Base-by-base conservation (phyloP, 2,888 invertebrate genomes). In the Agrochola macilenta region DNA sequence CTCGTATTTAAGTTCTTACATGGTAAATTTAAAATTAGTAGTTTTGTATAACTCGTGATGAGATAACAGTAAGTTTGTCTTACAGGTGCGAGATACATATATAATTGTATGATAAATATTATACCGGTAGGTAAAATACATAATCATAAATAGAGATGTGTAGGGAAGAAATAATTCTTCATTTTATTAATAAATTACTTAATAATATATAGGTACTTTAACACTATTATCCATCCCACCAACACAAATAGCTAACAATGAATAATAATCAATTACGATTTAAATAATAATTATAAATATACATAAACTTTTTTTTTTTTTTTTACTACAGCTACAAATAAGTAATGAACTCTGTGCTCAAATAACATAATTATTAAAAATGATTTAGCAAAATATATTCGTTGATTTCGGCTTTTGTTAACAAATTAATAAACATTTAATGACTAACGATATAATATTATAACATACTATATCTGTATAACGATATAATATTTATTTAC, bases 341-440 rank as follows among this genome's bases (percentile, higher is more conserved):
- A 74, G 43, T 12, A 30, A 7, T 30, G 17, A 23, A 57, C 26
- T 46, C 46, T 60, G 52, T 35, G 30, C 58, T 39, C 20, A 81
- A 79, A 52, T 7, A 43, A 52, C 12, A 30, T 35, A 46, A 17
- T 61, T 20, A 30, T 46, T 23, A 46, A 60, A 64, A 66, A 66
- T 17, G 39, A 60, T 52, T 23, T 49, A 61, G 30, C 49, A 61
- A 82, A 70, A 70, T 74, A 58, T 70, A 54, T 70, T 82, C 70
- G 63, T 71, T 82, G 78, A 70, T 63, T 61, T 26, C 52, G 5
- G 49, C 23, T 54, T 54, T 60, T n/a, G 12, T 30, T 14, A 65
- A 23, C 60, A 73, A 82, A 46, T 46, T 5, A 46, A 58, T 82
- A 71, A 76, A 68, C 23, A 12, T 69, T 39, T 7, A 52, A 30